Evolutionary conservation across 2,888 invertebrate genomes (phyloP).

Genomic region (Apantesis nais): DNA sequence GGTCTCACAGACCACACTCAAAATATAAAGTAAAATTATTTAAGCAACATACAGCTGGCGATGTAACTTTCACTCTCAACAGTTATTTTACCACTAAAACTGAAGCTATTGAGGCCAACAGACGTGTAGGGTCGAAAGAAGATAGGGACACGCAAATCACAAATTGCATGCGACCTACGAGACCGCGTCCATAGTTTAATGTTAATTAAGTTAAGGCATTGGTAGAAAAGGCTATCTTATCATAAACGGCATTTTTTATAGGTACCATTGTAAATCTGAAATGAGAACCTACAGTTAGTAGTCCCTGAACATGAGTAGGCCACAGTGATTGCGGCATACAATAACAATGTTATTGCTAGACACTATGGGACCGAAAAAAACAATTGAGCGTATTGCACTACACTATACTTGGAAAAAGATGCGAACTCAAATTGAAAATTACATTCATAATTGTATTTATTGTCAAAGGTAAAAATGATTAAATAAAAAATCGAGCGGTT

Average conservation of each 20-base stretch:
- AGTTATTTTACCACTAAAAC: no score
- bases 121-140: no score
- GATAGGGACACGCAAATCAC: no score
- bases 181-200: no score
- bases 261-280: not conserved
- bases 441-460: slow-evolving; percentile 44
- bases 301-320: not conserved
- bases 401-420: slow-evolving; percentile 17
- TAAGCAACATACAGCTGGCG: no score
- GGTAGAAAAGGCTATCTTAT: slow-evolving; percentile 10
- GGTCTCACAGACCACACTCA: no score
- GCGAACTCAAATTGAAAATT: slow-evolving; percentile 14
- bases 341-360: not conserved
- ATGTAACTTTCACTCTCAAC: no score
- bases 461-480: slow-evolving; percentile 56
- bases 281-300: not conserved
- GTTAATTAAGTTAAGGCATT: no score
- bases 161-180: no score
- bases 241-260: not conserved
- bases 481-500: slow-evolving; percentile 55
- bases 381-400: not conserved
- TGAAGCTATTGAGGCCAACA: no score
- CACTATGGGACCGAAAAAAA: not conserved
- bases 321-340: not conserved
- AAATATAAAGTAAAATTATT: no score